Conservation (phyloP, 2,797 vertebrate species). For the Typhlichthys subterraneus region DNA sequence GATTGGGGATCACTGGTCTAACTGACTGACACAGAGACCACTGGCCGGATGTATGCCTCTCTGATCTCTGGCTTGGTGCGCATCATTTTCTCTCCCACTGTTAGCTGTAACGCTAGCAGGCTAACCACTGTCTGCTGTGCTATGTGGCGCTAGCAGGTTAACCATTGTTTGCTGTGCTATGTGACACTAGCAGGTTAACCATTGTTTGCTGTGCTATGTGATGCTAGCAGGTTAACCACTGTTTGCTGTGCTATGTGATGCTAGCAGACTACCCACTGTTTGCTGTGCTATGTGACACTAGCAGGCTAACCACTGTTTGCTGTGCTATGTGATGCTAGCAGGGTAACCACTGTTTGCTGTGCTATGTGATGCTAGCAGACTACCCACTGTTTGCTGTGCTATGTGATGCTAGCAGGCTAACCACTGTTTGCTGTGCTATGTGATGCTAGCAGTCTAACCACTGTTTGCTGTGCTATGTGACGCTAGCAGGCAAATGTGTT, state of each 20-base stretch:
- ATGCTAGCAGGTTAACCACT: slow-evolving; percentile 5
- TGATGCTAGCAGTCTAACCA: neutral
- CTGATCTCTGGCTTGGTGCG: slow-evolving; percentile 4
- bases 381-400: neutral
- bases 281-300: slow-evolving; percentile 5
- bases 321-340: neutral
- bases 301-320: neutral
- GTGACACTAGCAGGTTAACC: too few relatives aligned
- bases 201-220: neutral
- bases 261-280: neutral
- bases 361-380: too few relatives aligned
- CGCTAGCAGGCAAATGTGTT: slow-evolving; percentile 32
- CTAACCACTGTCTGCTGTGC: neutral
- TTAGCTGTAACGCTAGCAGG: neutral
- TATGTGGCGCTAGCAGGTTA: neutral
- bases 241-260: neutral
- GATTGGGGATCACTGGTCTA: neutral
- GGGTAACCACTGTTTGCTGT: neutral
- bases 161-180: neutral
- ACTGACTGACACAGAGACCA: slow-evolving; percentile 3
- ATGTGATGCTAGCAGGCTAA: neutral
- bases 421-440: neutral
- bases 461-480: neutral
- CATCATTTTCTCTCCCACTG: neutral
- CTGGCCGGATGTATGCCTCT: slow-evolving; percentile 1